A percentile compares a stretch with the other conserved stretches of the same genome.
These are phyloP conservation scores for Apamea sordens DNA, from an alignment of 2,888 invertebrate species.

Conservation along the genomic window DNA sequence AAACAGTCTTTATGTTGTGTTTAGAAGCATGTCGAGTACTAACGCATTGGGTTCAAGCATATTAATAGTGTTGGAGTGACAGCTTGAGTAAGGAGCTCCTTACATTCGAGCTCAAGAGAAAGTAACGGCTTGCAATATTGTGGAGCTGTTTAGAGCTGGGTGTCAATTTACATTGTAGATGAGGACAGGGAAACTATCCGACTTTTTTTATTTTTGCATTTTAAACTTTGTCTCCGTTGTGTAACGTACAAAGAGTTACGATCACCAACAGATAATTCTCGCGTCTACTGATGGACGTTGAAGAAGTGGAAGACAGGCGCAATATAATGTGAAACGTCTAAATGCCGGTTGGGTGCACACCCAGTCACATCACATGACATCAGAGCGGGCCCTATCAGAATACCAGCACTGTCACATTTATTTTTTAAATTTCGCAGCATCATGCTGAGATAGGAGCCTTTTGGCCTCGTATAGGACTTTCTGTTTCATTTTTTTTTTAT, in stretches of 20 bases:
- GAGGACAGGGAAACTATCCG: not conserved
- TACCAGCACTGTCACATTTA: no score
- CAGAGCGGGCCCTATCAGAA: no score
- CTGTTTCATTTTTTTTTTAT: no score
- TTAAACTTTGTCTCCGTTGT: not conserved
- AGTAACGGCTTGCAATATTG: constrained; percentile 17
- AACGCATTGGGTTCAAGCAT: constrained; percentile 17
- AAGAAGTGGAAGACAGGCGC: not conserved
- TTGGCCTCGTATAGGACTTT: no score
- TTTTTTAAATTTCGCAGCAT: no score
- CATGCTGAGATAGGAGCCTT: no score
- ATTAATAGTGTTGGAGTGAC: constrained; percentile 19
- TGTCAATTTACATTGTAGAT: not conserved
- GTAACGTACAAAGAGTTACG: not conserved
- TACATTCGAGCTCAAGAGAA: constrained; percentile 1
- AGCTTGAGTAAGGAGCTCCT: constrained; percentile 25
- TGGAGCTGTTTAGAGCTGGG: constrained; percentile 6
- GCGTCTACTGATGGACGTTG: not conserved
- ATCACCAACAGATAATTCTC: not conserved
- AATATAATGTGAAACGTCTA: not conserved
- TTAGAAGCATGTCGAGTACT: constrained; percentile 1
- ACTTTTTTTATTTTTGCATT: not conserved
- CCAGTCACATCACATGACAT: no score
- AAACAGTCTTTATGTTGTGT: not conserved
- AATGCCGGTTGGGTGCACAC: not conserved